Percentiles rank a stretch among this genome's conserved stretches.
phyloP scores from a whole-genome alignment of 2,797 vertebrate species.

The Coranthus polyacanthus region DNA sequence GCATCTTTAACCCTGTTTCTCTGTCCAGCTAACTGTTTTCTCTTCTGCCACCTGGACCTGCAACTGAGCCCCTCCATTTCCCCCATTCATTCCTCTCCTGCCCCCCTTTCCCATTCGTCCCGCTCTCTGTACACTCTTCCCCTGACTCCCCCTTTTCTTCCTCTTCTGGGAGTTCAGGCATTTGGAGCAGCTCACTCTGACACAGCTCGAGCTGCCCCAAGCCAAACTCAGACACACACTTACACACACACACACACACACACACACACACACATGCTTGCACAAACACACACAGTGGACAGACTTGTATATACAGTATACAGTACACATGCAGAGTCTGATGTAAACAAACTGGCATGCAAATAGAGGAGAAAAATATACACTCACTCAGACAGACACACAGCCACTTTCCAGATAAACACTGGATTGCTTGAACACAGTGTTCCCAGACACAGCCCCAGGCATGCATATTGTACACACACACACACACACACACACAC shows the following conservation, averaged over 20 bases:
- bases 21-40: constrained; percentile 24
- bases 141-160: constrained; percentile 74
- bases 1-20: constrained; percentile 24
- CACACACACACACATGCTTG: constrained; percentile 18
- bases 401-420: constrained; percentile 72
- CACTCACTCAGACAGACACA: constrained; percentile 66
- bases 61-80: constrained; percentile 57
- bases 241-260: constrained; percentile 42
- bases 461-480: constrained; percentile 63
- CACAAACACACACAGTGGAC: constrained; percentile 60
- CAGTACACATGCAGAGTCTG: constrained; percentile 70
- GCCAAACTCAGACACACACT: constrained; percentile 79
- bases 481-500: constrained; percentile 26
- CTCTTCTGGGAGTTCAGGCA: constrained; percentile 88
- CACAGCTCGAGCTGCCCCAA: constrained; percentile 89
- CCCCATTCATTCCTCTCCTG: constrained; percentile 60
- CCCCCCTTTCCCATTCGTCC: constrained; percentile 48
- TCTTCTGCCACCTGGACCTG: constrained; percentile 69
- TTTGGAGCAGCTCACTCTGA: constrained; percentile 88
- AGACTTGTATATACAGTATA: constrained; percentile 76
- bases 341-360: constrained; percentile 80
- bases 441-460: constrained; percentile 69
- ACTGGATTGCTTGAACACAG: constrained; percentile 63
- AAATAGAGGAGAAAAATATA: constrained; percentile 77
- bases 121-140: constrained; percentile 61